phyloP scores from a whole-genome alignment of 1,140 invertebrate genomes.

The Euura lappo region DNA sequence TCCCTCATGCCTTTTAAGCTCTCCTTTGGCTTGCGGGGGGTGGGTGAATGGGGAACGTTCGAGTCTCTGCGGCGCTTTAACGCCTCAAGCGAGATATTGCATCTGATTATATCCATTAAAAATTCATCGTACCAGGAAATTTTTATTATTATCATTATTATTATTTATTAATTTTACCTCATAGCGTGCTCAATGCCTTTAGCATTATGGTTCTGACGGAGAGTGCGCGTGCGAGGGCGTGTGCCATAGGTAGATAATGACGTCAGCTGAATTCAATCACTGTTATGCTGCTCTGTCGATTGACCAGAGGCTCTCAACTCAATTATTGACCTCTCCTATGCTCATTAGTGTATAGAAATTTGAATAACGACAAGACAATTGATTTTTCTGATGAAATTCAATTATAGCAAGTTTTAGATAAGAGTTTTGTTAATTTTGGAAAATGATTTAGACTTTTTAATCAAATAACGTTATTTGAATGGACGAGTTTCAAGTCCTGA shows the following conservation, averaged over 20 bases:
- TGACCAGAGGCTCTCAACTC: slow-evolving; percentile 20
- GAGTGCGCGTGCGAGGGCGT: not conserved
- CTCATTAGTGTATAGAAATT: too few relatives aligned
- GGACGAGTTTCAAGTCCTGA: too few relatives aligned
- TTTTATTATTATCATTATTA: not conserved
- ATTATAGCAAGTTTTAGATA: too few relatives aligned
- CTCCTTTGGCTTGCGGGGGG: not conserved
- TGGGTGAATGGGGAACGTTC: too few relatives aligned
- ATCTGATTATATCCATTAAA: not conserved
- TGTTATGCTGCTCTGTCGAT: not conserved
- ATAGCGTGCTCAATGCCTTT: not conserved
- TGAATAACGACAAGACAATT: too few relatives aligned
- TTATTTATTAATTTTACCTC: too few relatives aligned
- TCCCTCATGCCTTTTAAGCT: not conserved
- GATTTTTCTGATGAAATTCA: too few relatives aligned
- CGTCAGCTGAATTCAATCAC: slow-evolving; percentile 23
- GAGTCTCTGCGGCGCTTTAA: not conserved
- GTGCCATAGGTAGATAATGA: slow-evolving; percentile 14
- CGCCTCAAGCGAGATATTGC: not conserved
- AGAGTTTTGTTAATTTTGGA: too few relatives aligned
- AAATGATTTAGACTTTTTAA: too few relatives aligned
- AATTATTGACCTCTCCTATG: not conserved
- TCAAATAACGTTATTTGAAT: too few relatives aligned
- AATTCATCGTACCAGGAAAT: not conserved
- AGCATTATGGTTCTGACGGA: not conserved